A percentile compares a stretch with the other conserved stretches of the same genome.
phyloP scores from a whole-genome alignment of 2,888 invertebrate species.

The Heliconius aoede region DNA sequence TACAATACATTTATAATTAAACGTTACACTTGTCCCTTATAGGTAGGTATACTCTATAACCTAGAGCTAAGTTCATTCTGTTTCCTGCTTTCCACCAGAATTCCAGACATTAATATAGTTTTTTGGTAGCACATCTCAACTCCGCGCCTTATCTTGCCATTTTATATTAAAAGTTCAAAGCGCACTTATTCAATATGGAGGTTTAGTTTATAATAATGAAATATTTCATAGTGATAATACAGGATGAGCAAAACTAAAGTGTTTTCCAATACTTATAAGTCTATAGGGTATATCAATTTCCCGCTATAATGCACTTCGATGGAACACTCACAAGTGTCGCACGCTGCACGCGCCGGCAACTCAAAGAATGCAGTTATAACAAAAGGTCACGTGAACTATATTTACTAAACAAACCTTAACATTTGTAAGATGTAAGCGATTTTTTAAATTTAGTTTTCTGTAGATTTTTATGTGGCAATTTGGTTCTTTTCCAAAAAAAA shows the following conservation, averaged over 20 bases:
- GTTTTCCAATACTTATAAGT: constrained; percentile 23
- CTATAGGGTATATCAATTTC: constrained; percentile 22
- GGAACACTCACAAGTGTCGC: constrained; percentile 29
- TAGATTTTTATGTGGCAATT: not conserved
- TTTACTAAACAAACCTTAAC: constrained; percentile 34
- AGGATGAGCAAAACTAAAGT: constrained; percentile 7
- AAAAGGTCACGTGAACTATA: constrained; percentile 34
- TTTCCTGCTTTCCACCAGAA: too few species aligned
- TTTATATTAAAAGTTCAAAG: not conserved
- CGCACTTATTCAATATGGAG: not conserved
- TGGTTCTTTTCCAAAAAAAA: too few species aligned
- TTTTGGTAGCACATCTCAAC: too few species aligned
- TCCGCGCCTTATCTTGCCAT: not conserved
- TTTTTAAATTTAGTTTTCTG: constrained; percentile 3
- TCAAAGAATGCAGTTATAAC: constrained; percentile 24
- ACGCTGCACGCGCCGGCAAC: constrained; percentile 29
- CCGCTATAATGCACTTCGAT: constrained; percentile 32
- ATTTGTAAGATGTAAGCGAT: constrained; percentile 22
- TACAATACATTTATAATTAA: not conserved
- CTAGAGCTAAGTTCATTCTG: too few species aligned
- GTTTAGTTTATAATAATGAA: not conserved
- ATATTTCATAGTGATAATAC: constrained; percentile 2
- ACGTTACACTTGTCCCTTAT: too few species aligned
- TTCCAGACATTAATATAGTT: too few species aligned
- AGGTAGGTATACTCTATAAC: too few species aligned